Base-by-base conservation (phyloP, 2,797 vertebrate genomes). In the Ctenosaura bakeri region DNA sequence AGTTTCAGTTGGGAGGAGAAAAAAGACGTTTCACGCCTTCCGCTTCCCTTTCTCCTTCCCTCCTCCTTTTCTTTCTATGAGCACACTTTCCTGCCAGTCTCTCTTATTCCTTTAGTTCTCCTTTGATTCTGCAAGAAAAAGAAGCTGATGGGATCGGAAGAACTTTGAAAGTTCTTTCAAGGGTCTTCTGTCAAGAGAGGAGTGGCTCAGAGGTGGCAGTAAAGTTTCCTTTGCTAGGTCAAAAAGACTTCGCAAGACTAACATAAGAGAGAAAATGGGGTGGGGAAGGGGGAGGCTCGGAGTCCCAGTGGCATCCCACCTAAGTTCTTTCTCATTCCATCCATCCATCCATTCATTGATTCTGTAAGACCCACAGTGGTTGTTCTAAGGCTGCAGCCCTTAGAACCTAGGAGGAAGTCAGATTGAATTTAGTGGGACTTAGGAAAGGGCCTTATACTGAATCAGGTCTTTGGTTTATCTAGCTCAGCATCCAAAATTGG, bases 51-150 rank as follows among this genome's bases (percentile, higher is more conserved):
- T 10, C 56, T 50, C 56, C 9, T 46, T 35, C 16, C 22, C 62
- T 50, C 6, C 1, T 46, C 74, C 74, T 0, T 85, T 90, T 86
- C 84, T 29, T 73, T 46, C 91, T 89, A 79, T n/a, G 69, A 56
- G 52, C 46, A 73, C 64, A 26, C 35, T 50, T 90, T 76, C 42
- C 52, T 79, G 52, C 38, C 85, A 71, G 6, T 6, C 24, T 46
- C 71, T 91, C 91, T 82, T 35, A 32, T 10, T 90, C 71, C 26
- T 14, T 24, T 14, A 7, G 8, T 50, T 8, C 86, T 42, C 74
- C 74, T 59, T 92, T 86, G 91, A 12, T 46, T 92, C 54, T 32
- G 24, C 77, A 83, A 81, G 79, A 90, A 92, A 84, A 38, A 79
- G 1, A 73, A 64, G 5, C 74, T 59, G 69, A 29, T 3, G 89